Percentiles rank a stretch among this genome's conserved stretches.
These are phyloP conservation scores for Romanogobio albipinnatus DNA, from an alignment of 2,113 vertebrate species.

Conservation along the genomic window DNA sequence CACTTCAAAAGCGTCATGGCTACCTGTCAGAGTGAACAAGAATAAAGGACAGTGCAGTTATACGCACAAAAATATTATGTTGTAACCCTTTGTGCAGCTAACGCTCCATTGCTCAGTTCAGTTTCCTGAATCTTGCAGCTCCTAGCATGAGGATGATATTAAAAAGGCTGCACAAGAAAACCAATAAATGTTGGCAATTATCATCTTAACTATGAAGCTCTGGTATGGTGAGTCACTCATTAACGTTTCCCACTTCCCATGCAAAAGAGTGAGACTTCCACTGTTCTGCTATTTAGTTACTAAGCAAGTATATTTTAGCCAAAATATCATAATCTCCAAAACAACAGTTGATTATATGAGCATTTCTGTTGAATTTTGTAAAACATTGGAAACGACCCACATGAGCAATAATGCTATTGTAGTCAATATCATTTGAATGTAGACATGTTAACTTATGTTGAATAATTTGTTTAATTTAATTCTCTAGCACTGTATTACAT, in stretches of 20 bases:
- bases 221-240: not conserved
- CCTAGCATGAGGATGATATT: not conserved
- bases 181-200: not conserved
- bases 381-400: not conserved
- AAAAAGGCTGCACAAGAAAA: not conserved
- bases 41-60: not conserved
- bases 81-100: not conserved
- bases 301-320: not conserved
- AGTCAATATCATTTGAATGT: not conserved
- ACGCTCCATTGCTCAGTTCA: not conserved
- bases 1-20: constrained; percentile 4
- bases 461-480: too few species aligned
- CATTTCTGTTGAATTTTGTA: not conserved
- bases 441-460: too few species aligned
- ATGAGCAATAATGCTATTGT: not conserved
- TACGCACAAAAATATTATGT: not conserved
- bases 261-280: not conserved
- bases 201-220: not conserved
- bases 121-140: not conserved
- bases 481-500: too few species aligned
- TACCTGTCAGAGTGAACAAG: constrained; percentile 29
- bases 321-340: not conserved
- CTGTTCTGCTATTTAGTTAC: not conserved
- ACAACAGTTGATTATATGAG: not conserved
- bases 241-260: not conserved